Conservation (phyloP, 2,797 vertebrate genomes). For the Dermochelys coriacea region DNA sequence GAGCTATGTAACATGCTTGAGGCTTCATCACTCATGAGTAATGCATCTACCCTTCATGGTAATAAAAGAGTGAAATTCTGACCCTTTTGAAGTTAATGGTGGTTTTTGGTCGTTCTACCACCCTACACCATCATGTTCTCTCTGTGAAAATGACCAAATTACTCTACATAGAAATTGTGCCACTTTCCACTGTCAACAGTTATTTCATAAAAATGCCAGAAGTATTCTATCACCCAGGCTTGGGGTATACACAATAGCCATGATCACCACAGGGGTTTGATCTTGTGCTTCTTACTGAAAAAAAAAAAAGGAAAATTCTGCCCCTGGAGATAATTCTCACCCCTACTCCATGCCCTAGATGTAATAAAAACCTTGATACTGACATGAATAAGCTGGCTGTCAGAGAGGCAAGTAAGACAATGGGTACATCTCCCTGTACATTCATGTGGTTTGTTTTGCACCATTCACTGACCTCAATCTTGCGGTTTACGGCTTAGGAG, state of each 20-base stretch:
- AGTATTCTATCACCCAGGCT: not conserved
- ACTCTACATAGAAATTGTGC: not conserved
- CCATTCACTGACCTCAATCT: not conserved
- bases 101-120: not conserved
- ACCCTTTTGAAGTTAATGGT: not conserved
- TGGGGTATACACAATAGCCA: not conserved
- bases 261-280: not conserved
- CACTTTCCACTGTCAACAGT: not conserved
- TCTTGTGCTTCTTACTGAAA: not conserved
- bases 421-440: not conserved
- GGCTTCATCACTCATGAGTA: not conserved
- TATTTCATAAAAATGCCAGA: not conserved
- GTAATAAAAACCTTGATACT: not conserved
- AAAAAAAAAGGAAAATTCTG: not conserved
- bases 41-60: not conserved
- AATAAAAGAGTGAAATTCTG: not conserved
- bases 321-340: not conserved
- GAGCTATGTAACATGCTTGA: not conserved
- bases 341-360: not conserved
- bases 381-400: not conserved
- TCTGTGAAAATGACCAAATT: not conserved
- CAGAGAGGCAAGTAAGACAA: too few relatives aligned
- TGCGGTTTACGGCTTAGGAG: not conserved
- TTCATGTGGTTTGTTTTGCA: not conserved
- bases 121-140: not conserved